Evolutionary conservation across 1,140 invertebrate genomes (phyloP).

Genomic region (Cotesia vestalis): DNA sequence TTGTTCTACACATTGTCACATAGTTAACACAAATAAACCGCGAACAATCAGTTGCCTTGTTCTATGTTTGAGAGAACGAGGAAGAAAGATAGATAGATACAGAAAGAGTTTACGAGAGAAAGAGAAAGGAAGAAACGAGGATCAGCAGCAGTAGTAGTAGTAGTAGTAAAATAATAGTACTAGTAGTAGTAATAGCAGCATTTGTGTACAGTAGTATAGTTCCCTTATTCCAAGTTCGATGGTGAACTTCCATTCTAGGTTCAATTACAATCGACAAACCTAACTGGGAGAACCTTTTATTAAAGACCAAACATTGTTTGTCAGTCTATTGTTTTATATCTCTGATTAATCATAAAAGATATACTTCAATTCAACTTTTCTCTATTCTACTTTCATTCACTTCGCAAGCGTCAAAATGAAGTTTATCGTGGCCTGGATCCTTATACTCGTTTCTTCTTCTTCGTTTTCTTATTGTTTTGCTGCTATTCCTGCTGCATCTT

Average conservation of each 20-base stretch:
- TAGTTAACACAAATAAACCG: not conserved
- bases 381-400: slow-evolving; percentile 2
- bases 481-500: too few relatives aligned
- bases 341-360: slow-evolving; percentile 18
- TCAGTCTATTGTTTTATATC: slow-evolving; percentile 14
- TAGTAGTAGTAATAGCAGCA: too few relatives aligned
- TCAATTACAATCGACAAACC: slow-evolving; percentile 22
- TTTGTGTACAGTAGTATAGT: too few relatives aligned
- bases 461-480: not conserved
- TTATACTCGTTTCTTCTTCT: not conserved
- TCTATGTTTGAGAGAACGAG: too few relatives aligned
- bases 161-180: too few relatives aligned
- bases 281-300: slow-evolving; percentile 12
- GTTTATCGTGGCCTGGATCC: slow-evolving; percentile 15
- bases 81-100: too few relatives aligned
- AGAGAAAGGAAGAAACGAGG: too few relatives aligned
- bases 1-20: not conserved
- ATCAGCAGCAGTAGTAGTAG: too few relatives aligned
- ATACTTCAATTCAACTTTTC: not conserved
- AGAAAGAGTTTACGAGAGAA: too few relatives aligned
- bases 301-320: slow-evolving; percentile 21
- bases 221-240: slow-evolving; percentile 15
- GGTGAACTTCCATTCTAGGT: slow-evolving; percentile 5
- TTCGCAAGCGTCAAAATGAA: slow-evolving; percentile 16
- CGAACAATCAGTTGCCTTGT: not conserved